These are phyloP conservation scores for Theristus sp. DNA, from an alignment of 2,888 invertebrate genomes.

Conservation along the genomic window DNA sequence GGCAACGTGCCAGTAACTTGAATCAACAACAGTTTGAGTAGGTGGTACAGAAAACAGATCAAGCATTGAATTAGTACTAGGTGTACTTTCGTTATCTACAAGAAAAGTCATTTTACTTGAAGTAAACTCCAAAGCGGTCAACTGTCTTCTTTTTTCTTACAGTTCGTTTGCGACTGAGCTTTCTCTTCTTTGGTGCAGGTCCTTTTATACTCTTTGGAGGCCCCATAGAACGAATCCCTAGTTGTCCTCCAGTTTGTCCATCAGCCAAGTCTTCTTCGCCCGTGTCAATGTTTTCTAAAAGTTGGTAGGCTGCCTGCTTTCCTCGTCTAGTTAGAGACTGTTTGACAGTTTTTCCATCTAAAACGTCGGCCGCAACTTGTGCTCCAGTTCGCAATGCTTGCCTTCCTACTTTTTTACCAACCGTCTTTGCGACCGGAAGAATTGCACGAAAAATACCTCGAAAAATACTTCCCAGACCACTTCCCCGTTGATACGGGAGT, in stretches of 20 bases:
- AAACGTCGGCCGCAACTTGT: not conserved
- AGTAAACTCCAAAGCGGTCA: not conserved
- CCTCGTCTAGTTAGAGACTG: not conserved
- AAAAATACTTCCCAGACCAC: not conserved
- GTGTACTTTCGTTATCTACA: not conserved
- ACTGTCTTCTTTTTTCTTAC: not conserved
- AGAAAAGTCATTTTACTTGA: not conserved
- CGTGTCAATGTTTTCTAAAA: no score
- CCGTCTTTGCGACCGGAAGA: not conserved
- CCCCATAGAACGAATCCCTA: not conserved
- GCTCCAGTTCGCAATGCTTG: not conserved
- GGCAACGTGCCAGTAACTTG: conserved; percentile 1
- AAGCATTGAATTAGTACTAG: not conserved
- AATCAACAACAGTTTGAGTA: conserved; percentile 1
- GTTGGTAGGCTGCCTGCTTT: not conserved
- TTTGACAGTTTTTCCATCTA: not conserved
- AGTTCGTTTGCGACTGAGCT: not conserved
- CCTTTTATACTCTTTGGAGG: not conserved
- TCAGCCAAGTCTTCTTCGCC: not conserved
- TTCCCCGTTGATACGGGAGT: not conserved
- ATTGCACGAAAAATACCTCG: not conserved
- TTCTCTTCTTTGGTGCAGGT: not conserved
- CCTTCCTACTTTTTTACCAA: not conserved
- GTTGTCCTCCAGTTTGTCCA: not conserved
- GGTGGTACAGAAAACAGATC: conserved; percentile 3